A percentile compares a stretch with the other conserved stretches of the same genome.
Conservation (phyloP, 2,888 invertebrate genomes). For the Arrhopalites spinosus region DNA sequence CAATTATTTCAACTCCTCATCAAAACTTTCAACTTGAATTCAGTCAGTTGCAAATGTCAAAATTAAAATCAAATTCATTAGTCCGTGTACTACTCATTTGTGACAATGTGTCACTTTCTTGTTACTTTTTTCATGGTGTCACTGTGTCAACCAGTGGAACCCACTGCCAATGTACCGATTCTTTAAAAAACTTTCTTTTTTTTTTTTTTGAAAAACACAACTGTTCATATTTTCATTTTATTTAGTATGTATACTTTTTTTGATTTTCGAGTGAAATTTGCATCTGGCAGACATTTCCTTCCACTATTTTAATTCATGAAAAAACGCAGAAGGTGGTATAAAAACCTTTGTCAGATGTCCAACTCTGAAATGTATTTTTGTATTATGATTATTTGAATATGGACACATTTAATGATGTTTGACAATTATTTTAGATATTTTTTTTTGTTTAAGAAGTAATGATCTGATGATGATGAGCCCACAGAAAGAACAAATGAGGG, state of each 20-base stretch:
- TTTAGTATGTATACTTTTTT: too few species aligned
- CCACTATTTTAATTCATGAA: not conserved
- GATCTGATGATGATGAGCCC: not conserved
- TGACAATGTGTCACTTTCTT: constrained; percentile 21
- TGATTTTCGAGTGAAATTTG: constrained; percentile 14
- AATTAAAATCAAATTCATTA: not conserved
- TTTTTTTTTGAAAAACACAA: not conserved
- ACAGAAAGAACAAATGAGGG: not conserved
- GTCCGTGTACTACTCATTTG: constrained; percentile 18
- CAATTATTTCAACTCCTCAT: constrained; percentile 27
- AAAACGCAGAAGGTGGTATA: constrained; percentile 15
- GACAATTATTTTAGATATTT: not conserved
- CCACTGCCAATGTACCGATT: not conserved
- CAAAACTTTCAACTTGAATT: not conserved
- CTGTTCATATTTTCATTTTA: constrained; percentile 4
- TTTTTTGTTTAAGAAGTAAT: not conserved
- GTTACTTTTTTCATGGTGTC: not conserved
- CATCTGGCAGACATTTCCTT: constrained; percentile 19
- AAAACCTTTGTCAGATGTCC: not conserved
- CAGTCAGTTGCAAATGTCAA: not conserved
- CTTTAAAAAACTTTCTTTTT: not conserved
- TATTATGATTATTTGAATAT: not conserved
- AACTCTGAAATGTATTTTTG: too few species aligned
- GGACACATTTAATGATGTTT: not conserved
- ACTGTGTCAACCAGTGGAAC: not conserved